A percentile compares a stretch with the other conserved stretches of the same genome.
Conservation (phyloP, 2,113 vertebrate genomes). For the Leptobrachium ailaonicum region DNA sequence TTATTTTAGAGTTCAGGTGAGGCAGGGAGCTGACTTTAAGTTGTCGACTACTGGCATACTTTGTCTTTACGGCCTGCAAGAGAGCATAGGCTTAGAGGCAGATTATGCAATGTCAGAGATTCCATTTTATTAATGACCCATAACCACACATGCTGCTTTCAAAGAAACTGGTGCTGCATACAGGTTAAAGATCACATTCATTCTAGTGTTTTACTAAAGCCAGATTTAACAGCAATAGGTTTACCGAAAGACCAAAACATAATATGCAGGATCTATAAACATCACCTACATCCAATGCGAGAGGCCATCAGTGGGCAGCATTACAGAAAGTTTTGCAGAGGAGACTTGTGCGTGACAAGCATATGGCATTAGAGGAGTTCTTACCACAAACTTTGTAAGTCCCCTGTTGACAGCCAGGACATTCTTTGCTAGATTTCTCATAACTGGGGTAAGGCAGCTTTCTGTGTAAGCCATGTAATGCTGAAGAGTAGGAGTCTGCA, state of each 20-base stretch:
- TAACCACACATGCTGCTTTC: no score
- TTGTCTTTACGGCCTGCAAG: slow-evolving; percentile 77
- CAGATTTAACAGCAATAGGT: no score
- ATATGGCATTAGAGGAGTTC: slow-evolving; percentile 25
- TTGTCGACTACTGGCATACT: slow-evolving; percentile 72
- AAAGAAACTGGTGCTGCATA: no score
- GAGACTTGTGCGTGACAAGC: neutral
- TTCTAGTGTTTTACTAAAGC: no score
- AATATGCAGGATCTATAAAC: neutral
- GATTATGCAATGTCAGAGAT: neutral
- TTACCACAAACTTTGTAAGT: slow-evolving; percentile 73
- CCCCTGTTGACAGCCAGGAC: slow-evolving; percentile 72
- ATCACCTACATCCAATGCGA: neutral
- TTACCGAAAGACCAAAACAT: no score
- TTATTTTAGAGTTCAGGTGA: slow-evolving; percentile 67
- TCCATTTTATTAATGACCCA: no score
- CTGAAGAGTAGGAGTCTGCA: slow-evolving; percentile 68
- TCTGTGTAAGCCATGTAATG: slow-evolving; percentile 73
- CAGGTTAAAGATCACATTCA: no score
- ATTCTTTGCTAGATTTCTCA: slow-evolving; percentile 84
- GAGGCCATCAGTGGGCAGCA: neutral
- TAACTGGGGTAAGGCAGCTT: slow-evolving; percentile 70
- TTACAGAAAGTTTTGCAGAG: neutral
- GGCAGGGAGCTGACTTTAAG: slow-evolving; percentile 70
- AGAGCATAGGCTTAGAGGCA: neutral